A percentile compares a stretch with the other conserved stretches of the same genome.
These are phyloP conservation scores for Myiozetetes cayanensis DNA, from an alignment of 2,113 vertebrate species.

Conservation along the genomic window DNA sequence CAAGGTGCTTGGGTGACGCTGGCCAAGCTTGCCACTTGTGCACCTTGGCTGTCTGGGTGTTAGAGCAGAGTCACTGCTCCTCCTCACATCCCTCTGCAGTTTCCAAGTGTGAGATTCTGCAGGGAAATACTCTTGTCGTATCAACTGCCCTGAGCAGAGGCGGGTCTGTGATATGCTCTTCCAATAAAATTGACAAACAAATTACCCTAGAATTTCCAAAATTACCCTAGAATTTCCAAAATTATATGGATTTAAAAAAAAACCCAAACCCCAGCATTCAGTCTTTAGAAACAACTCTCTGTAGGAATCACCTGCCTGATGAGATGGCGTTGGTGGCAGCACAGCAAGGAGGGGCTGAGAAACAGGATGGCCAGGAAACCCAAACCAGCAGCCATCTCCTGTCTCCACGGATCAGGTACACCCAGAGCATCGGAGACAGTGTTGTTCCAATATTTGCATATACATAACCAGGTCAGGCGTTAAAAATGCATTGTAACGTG, in stretches of 20 bases:
- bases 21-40: background rate
- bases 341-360: background rate
- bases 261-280: background rate
- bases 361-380: background rate
- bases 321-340: background rate
- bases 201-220: background rate
- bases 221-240: conserved; percentile 13
- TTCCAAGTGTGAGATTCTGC: too few species aligned
- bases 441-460: background rate
- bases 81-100: rapidly evolving
- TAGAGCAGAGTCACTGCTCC: background rate
- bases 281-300: background rate
- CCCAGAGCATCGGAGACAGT: background rate
- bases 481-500: background rate
- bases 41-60: rapidly evolving
- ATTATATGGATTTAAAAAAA: background rate
- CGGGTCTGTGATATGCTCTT: background rate
- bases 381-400: background rate
- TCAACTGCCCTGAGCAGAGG: background rate
- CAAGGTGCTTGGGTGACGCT: background rate
- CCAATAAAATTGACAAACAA: background rate
- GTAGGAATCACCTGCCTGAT: background rate
- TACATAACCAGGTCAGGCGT: conserved; percentile 14
- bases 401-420: background rate
- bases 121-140: background rate